phyloP scores from a whole-genome alignment of 2,888 invertebrate species.

The Lobophora halterata region DNA sequence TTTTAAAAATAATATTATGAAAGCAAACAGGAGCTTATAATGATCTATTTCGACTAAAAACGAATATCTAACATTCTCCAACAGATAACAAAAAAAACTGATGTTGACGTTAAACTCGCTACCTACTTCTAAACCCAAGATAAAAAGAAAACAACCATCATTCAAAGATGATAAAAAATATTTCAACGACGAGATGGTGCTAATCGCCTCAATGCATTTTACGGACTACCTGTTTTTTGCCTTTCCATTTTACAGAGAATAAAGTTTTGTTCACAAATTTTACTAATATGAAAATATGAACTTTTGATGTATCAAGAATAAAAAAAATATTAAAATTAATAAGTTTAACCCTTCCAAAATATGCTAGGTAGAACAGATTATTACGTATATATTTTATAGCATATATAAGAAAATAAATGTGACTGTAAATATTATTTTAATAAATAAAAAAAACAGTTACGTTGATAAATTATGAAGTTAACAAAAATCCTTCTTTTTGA shows the following conservation, averaged over 20 bases:
- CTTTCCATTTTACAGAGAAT: conserved; percentile 10
- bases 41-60: background rate
- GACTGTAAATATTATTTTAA: too few species aligned
- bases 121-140: conserved; percentile 33
- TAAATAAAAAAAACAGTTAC: too few species aligned
- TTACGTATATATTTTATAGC: too few species aligned
- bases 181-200: conserved; percentile 44
- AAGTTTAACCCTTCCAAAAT: too few species aligned
- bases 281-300: background rate
- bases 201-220: conserved; percentile 60
- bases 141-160: conserved; percentile 45
- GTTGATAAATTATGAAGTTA: too few species aligned
- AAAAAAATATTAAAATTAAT: background rate
- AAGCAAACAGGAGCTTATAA: too few species aligned
- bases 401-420: too few species aligned
- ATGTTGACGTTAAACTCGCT: conserved; percentile 52
- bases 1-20: too few species aligned
- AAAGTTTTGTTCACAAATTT: conserved; percentile 3
- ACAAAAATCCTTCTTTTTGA: too few species aligned
- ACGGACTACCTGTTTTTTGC: conserved; percentile 59
- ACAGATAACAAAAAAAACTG: conserved; percentile 36
- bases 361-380: too few species aligned
- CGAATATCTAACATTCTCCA: background rate
- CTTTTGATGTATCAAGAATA: conserved; percentile 1
- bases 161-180: conserved; percentile 45